A percentile compares a stretch with the other conserved stretches of the same genome.
Evolutionary conservation across 2,797 vertebrate genomes (phyloP).

Genomic region (Falco berigora): DNA sequence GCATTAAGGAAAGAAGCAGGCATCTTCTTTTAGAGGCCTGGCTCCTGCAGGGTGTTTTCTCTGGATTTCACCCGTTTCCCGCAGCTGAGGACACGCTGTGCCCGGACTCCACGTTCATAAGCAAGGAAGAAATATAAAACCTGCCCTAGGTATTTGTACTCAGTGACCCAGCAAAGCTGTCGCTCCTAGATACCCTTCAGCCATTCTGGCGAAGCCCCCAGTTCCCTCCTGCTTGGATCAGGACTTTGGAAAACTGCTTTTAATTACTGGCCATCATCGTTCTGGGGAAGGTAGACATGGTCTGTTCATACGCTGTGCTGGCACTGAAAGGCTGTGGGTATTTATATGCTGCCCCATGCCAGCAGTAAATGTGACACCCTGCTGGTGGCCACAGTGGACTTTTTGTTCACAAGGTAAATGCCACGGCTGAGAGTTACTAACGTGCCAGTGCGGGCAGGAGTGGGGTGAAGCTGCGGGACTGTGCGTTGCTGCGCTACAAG

Average conservation of each 20-base stretch:
- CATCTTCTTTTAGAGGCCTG: neutral
- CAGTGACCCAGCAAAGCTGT: neutral
- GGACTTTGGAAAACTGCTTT: neutral
- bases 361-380: neutral
- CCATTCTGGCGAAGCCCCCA: neutral
- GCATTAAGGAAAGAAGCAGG: neutral
- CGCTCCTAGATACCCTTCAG: neutral
- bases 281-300: neutral
- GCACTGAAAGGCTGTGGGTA: neutral
- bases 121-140: neutral
- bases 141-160: neutral
- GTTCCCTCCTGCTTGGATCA: neutral
- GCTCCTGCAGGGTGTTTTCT: neutral
- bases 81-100: fast-evolving
- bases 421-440: neutral
- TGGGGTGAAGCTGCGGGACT: fast-evolving
- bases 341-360: neutral
- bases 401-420: neutral
- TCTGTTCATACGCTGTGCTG: fast-evolving
- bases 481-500: neutral
- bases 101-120: neutral
- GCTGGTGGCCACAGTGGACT: conserved; percentile 5
- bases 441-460: neutral
- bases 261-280: neutral
- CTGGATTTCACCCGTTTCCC: neutral